Evolutionary conservation across 2,888 invertebrate genomes (phyloP).

Genomic region (Danaus chrysippus): DNA sequence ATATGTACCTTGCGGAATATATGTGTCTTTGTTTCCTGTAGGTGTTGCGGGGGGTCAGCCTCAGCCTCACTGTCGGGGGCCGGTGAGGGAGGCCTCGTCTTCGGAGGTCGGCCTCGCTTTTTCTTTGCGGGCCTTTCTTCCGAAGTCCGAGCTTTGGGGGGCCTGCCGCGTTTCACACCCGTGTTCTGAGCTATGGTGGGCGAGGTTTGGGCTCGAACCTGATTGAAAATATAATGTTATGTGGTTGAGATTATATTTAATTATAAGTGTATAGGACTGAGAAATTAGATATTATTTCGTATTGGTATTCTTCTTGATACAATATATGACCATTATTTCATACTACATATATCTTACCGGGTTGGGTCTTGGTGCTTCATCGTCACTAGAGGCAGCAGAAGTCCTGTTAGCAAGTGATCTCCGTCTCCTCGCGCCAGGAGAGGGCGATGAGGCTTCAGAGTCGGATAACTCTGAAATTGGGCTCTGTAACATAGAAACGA

Average conservation of each 20-base stretch:
- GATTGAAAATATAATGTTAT: slow-evolving; percentile 2
- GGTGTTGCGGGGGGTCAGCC: slow-evolving; percentile 39
- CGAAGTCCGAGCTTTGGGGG: slow-evolving; percentile 62
- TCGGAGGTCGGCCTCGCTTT: slow-evolving; percentile 66
- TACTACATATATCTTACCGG: slow-evolving; percentile 39
- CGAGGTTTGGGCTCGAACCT: slow-evolving; percentile 33
- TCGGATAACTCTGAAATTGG: slow-evolving; percentile 81
- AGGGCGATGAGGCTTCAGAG: slow-evolving; percentile 69
- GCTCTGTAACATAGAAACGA: slow-evolving; percentile 48
- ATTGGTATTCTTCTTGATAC: too few relatives aligned
- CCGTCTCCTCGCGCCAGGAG: slow-evolving; percentile 52
- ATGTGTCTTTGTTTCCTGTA: slow-evolving; percentile 63
- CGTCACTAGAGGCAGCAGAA: slow-evolving; percentile 70
- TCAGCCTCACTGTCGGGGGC: slow-evolving; percentile 40
- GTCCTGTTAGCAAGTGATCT: slow-evolving; percentile 57
- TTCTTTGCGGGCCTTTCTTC: slow-evolving; percentile 65
- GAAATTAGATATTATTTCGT: too few relatives aligned
- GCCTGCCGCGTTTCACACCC: slow-evolving; percentile 72
- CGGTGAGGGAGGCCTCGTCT: slow-evolving; percentile 46
- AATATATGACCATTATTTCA: too few relatives aligned
- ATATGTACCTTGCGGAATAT: slow-evolving; percentile 62
- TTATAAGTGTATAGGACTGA: not conserved
- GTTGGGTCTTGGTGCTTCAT: slow-evolving; percentile 52
- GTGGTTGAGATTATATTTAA: not conserved
- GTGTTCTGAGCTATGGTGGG: slow-evolving; percentile 34